Evolutionary conservation across 2,113 vertebrate species (phyloP), one percentile per base, ranked within the genome.

Genomic region (Carassius carassius): DNA sequence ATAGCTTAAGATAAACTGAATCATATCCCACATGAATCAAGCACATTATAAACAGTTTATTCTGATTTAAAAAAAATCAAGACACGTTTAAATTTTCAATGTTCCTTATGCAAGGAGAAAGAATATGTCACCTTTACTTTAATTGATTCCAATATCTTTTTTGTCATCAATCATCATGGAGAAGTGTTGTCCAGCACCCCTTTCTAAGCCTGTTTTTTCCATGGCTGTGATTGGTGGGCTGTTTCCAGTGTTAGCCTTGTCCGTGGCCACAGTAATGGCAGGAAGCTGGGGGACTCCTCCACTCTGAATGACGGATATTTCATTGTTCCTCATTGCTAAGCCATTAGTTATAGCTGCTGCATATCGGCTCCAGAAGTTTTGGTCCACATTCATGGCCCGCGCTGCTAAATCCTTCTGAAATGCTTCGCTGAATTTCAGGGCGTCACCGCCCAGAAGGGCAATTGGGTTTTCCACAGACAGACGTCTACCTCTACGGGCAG

Each of bases 221-320:
- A 98, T 89, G 85, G 94, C 88, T 58, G 94, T 92, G 37, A 95
- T 89, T 37, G 95, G 93, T 4, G 96, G 94, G 87, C 95, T 96
- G 86, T 93, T 93, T 91, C 95, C 91, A 0, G 94, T 86, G 89
- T 93, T 95, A 13, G 94, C 90, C 91, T 96, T 96, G 94, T 98
- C 97, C 96, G 96, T 95, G 91, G 95, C 94, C 49, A 94, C 82
- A 0, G 95, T 91, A 90, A 99, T 96, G 84, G 96, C 94, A 35
- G 97, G 96, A 86, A 98, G 96, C 90, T 95, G 97, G 84, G 96
- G 93, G 82, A 98, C 92, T 87, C 97, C 96, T 88, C 97, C 95
- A 0, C 97, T 99, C 93, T 99, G 97, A 92, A 99, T 98, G 92
- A 99, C 98, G 9, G 98, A 99, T 91, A 99, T 99, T 94, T 99